Evolutionary conservation across 2,113 vertebrate species (phyloP).

Genomic region (Dipodomys spectabilis): DNA sequence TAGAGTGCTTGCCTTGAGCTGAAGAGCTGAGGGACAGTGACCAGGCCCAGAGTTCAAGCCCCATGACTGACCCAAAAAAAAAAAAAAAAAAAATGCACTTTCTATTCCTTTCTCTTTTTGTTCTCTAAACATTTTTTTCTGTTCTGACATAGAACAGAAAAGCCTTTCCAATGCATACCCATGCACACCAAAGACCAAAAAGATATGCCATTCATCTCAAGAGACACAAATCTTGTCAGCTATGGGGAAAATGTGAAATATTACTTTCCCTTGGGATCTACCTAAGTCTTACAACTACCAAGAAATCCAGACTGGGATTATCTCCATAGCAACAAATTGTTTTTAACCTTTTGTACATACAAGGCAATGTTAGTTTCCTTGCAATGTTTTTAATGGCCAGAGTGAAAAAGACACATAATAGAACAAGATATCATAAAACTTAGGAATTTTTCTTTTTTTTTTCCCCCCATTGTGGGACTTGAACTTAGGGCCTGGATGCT

Average conservation of each 20-base stretch:
- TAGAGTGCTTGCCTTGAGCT: too few species aligned
- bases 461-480: too few species aligned
- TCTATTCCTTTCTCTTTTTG: neutral
- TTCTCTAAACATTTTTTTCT: neutral
- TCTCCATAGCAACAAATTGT: slow-evolving; percentile 52
- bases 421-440: slow-evolving; percentile 51
- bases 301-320: slow-evolving; percentile 29
- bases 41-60: too few species aligned
- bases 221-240: slow-evolving; percentile 24
- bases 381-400: slow-evolving; percentile 26
- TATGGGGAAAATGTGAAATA: slow-evolving; percentile 34
- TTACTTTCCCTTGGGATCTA: slow-evolving; percentile 23
- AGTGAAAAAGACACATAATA: slow-evolving; percentile 33
- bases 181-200: neutral
- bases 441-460: neutral
- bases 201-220: slow-evolving; percentile 1
- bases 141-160: neutral
- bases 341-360: slow-evolving; percentile 70
- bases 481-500: too few species aligned
- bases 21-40: too few species aligned
- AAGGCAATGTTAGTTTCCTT: slow-evolving; percentile 64
- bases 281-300: slow-evolving; percentile 22
- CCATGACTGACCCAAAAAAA: too few species aligned
- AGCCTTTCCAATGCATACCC: neutral
- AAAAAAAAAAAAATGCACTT: neutral